A percentile compares a stretch with the other conserved stretches of the same genome.
Conservation (phyloP, 2,888 invertebrate genomes). For the Alsophila aescularia region DNA sequence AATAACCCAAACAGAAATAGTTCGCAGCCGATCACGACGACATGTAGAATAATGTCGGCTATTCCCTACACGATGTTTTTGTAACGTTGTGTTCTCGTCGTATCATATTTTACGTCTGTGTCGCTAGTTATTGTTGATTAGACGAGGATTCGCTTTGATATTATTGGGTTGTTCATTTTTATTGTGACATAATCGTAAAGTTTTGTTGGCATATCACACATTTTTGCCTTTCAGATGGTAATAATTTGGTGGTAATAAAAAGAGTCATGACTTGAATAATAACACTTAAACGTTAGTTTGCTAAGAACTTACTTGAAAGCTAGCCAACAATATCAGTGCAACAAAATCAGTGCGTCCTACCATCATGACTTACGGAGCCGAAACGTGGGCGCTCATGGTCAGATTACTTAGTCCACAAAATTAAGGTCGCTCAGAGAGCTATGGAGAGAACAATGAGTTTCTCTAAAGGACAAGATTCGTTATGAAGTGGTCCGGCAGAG, state of each 20-base stretch:
- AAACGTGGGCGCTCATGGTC: too few relatives aligned
- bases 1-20: conserved; percentile 2
- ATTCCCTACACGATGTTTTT: background rate
- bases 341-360: too few relatives aligned
- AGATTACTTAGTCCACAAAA: too few relatives aligned
- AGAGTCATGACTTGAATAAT: background rate
- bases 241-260: background rate
- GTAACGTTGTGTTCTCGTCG: background rate
- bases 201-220: background rate
- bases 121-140: background rate
- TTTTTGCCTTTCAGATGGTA: background rate
- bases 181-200: background rate
- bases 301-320: too few relatives aligned
- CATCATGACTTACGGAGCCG: too few relatives aligned
- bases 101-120: background rate
- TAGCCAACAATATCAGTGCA: too few relatives aligned
- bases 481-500: too few relatives aligned
- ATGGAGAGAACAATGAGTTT: too few relatives aligned
- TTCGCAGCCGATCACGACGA: background rate
- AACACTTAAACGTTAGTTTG: too few relatives aligned
- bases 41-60: background rate
- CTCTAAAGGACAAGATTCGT: too few relatives aligned
- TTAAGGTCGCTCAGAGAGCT: too few relatives aligned
- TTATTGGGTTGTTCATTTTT: conserved; percentile 1
- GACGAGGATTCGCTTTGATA: background rate